phyloP scores from a whole-genome alignment of 2,113 vertebrate genomes.

The Harpagus bidentatus region DNA sequence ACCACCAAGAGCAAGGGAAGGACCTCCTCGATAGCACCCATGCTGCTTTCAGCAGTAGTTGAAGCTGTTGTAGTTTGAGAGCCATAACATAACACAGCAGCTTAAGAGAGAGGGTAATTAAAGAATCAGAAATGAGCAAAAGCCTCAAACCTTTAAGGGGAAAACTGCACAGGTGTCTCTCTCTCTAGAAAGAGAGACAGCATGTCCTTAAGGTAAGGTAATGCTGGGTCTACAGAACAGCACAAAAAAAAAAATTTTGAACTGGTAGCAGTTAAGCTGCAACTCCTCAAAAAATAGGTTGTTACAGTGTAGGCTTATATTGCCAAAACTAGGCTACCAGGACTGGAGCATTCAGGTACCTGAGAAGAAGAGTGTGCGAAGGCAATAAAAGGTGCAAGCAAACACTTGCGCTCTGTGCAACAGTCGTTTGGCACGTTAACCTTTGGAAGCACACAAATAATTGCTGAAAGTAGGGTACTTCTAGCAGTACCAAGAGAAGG shows the following conservation, averaged over 20 bases:
- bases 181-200: too few relatives aligned
- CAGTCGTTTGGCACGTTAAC: fast-evolving
- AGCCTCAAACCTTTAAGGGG: neutral
- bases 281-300: fast-evolving
- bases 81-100: neutral
- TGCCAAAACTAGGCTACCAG: neutral
- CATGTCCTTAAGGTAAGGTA: neutral
- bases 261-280: neutral
- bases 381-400: fast-evolving
- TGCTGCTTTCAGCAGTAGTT: neutral
- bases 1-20: fast-evolving
- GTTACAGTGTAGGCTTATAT: fast-evolving
- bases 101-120: neutral
- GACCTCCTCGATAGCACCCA: fast-evolving
- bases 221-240: neutral
- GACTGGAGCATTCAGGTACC: fast-evolving
- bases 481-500: fast-evolving
- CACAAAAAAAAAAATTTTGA: neutral
- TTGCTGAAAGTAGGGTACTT: fast-evolving
- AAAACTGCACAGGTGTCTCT: neutral
- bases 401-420: fast-evolving
- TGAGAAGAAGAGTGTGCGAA: fast-evolving
- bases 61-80: neutral
- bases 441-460: fast-evolving
- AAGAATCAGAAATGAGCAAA: neutral